Percentiles rank a stretch among this genome's conserved stretches.
These are phyloP conservation scores for Clistopyga incitator DNA, from an alignment of 2,888 invertebrate species.

Conservation along the genomic window DNA sequence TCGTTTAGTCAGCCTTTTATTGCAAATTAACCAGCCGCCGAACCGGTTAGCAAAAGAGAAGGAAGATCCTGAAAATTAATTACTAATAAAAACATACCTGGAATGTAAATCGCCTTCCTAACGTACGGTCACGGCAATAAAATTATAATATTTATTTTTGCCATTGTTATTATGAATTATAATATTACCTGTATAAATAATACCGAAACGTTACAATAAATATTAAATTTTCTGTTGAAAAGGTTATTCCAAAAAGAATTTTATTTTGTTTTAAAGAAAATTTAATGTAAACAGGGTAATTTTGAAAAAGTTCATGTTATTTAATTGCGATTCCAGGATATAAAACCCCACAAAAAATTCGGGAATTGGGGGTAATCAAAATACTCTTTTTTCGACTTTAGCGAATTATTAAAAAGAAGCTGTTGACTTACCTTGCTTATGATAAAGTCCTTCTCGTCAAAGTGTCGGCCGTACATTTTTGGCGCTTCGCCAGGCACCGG, in stretches of 20 bases:
- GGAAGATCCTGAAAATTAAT: constrained; percentile 12
- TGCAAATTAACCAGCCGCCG: background rate
- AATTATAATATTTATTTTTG: background rate
- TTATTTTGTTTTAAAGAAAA: too few relatives aligned
- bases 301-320: too few relatives aligned
- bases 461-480: constrained; percentile 99
- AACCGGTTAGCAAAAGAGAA: background rate
- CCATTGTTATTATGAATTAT: background rate
- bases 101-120: background rate
- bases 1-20: constrained; percentile 6
- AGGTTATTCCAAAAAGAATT: too few relatives aligned
- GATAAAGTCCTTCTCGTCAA: constrained; percentile 97
- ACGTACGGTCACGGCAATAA: background rate
- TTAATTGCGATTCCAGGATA: too few relatives aligned
- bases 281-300: too few relatives aligned
- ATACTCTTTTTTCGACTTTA: background rate
- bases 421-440: constrained; percentile 93
- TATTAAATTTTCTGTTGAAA: too few relatives aligned
- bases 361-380: background rate
- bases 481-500: constrained; percentile 99
- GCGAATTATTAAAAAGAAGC: background rate
- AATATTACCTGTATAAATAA: background rate
- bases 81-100: background rate
- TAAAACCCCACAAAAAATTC: too few relatives aligned
- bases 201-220: background rate